Base-by-base conservation (phyloP, 2,113 vertebrate genomes). In the Corythaeola cristata region DNA sequence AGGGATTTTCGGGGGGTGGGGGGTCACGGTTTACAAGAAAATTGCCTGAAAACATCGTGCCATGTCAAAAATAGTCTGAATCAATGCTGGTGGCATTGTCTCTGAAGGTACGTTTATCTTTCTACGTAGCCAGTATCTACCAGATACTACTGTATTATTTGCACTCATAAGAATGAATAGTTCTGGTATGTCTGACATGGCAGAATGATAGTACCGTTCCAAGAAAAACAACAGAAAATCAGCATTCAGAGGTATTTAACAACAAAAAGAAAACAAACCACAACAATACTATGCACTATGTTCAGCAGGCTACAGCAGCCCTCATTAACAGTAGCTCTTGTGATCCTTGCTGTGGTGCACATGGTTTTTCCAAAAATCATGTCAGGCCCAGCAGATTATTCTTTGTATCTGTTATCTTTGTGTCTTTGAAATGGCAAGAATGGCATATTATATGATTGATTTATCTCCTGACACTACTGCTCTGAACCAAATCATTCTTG, bases 271-370 rank as follows among this genome's bases (percentile, higher is more conserved):
- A 82, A 92, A 35, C 18, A 68, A 86, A 30, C 7, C 12, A 16
- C 11, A 41, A 8, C 14, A 47, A 62, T 23, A 56, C 15, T 32
- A 19, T 2, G 1, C 16, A 16, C 19, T 37, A n/a, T 1, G 2
- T 49, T 45, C 47, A 39, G 33, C 4, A 26, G 52, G 12, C 27
- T n/a, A 7, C 21, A 62, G 47, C 27, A 66, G 21, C 21, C 80
- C 32, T 27, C 39, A 22, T 9, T 45, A 76, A 8, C 21, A 55
- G 39, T 0, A 28, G 8, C 16, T 39, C 14, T n/a, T 41, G 32
- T 5, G 8, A 6, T 39, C 5, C 37, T 49, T 59, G 30, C 44
- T 58, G 52, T 26, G 33, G 16, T 50, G 41, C 23, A 37, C 5
- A 6, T 10, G 11, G 2, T 7, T 74, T 53, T 59, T 63, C 37